Percentiles rank a stretch among this genome's conserved stretches.
Conservation (phyloP, 2,113 vertebrate genomes). For the Alethe diademata region DNA sequence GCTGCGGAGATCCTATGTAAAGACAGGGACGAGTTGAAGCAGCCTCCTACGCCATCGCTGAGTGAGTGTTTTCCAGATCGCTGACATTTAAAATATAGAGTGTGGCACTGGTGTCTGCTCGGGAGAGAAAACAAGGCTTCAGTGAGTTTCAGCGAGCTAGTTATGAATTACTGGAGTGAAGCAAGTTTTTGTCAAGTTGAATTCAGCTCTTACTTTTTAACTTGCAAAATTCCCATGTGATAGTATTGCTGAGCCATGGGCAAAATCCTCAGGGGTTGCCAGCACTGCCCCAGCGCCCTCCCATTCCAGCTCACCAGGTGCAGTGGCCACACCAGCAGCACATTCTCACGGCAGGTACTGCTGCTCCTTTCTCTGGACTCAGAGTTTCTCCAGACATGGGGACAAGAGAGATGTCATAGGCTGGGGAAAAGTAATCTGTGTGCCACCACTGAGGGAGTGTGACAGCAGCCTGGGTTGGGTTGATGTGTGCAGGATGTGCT, state of each 20-base stretch:
- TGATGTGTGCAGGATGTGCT: neutral
- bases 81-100: neutral
- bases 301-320: fast-evolving
- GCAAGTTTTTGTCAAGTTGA: neutral
- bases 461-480: neutral
- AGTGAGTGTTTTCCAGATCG: conserved; percentile 72
- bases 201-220: neutral
- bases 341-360: fast-evolving
- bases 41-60: conserved; percentile 50
- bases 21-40: conserved; percentile 54
- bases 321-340: neutral
- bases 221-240: neutral
- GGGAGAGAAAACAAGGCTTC: neutral
- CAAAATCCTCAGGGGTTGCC: neutral
- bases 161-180: neutral
- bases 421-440: neutral
- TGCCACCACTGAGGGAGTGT: neutral
- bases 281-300: fast-evolving
- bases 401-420: neutral
- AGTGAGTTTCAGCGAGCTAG: neutral
- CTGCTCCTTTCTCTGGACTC: neutral
- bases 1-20: neutral
- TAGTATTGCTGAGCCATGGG: neutral
- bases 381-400: neutral
- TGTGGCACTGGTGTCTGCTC: neutral